These are phyloP conservation scores for Plebejus argus DNA, from an alignment of 2,888 invertebrate genomes.

Conservation along the genomic window DNA sequence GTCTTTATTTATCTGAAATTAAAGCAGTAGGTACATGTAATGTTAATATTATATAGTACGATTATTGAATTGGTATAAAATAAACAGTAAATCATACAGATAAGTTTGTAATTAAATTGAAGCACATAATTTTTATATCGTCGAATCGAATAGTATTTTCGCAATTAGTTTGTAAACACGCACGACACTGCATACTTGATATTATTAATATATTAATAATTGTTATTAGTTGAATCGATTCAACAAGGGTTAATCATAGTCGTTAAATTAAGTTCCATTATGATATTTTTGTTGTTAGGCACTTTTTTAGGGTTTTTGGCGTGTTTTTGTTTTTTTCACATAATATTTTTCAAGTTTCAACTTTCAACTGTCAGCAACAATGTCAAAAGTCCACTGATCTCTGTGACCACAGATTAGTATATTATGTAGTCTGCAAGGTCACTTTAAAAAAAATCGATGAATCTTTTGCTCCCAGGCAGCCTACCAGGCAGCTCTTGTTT, in stretches of 20 bases:
- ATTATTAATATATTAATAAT: too few species aligned
- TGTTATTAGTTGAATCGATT: not conserved
- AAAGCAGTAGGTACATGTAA: not conserved
- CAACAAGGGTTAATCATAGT: not conserved
- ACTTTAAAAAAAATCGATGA: not conserved
- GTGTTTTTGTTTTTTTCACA: too few species aligned
- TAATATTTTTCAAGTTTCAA: too few species aligned
- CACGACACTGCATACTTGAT: constrained; percentile 61
- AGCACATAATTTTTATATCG: constrained; percentile 51
- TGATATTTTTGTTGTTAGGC: too few species aligned
- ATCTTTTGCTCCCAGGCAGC: not conserved
- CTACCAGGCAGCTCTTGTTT: too few species aligned
- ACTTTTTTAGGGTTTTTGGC: too few species aligned
- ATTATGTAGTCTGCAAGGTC: too few species aligned
- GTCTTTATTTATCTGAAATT: constrained; percentile 50
- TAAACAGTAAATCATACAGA: constrained; percentile 46
- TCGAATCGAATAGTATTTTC: constrained; percentile 49
- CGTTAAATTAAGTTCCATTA: too few species aligned
- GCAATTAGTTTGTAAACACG: constrained; percentile 53
- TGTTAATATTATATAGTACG: not conserved
- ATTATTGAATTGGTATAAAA: not conserved
- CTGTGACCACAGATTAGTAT: too few species aligned
- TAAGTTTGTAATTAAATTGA: constrained; percentile 61
- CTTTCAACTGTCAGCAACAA: too few species aligned
- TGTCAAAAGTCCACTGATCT: too few species aligned